Base-by-base conservation (phyloP, 2,113 vertebrate species). In the Picathartes gymnocephalus region DNA sequence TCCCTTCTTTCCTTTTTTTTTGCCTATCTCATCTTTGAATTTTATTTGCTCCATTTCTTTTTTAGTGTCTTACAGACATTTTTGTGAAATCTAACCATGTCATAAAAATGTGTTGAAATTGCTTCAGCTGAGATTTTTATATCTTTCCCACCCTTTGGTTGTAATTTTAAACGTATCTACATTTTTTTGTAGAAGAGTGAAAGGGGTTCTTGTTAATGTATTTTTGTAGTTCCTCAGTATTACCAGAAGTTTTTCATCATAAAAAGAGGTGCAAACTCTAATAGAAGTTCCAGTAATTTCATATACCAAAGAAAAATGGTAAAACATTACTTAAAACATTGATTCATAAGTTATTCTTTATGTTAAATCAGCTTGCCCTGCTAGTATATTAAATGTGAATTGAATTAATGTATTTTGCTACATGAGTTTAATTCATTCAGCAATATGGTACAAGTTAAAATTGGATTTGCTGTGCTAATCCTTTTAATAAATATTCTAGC, bases 401-500 rank as follows among this genome's bases (percentile, higher is more conserved):
- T 74, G 19, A 73, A 73, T 81, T 83, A 69, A 76, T 66, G 66
- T 61, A 57, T 82, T 88, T 93, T 94, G n/a, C 40, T 78, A 35
- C 35, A 45, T 50, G 22, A 9, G 53, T 95, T 95, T 93, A 95
- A 95, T 95, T 96, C 58, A 74, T 87, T 86, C 65, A 70, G 56
- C 70, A 81, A 42, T 94, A 65, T 47, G 40, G 33, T 37, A 28
- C 28, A 56, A 78, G 30, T 42, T 71, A 23, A 94, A 96, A 93
- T 94, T 81, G 48, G 33, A 95, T 94, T 93, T 95, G 22, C 68
- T 74, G 18, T 68, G 35, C 27, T 95, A 95, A 94, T 92, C 70
- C 86, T 86, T 78, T 92, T 91, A 83, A 89, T 93, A 92, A 94
- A 86, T 93, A 94, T 95, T 89, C n/a, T 20, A 77, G 22, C 37